Evolutionary conservation across 2,797 vertebrate species (phyloP), one percentile per base, ranked within the genome.

Genomic region (Coilia nasus): DNA sequence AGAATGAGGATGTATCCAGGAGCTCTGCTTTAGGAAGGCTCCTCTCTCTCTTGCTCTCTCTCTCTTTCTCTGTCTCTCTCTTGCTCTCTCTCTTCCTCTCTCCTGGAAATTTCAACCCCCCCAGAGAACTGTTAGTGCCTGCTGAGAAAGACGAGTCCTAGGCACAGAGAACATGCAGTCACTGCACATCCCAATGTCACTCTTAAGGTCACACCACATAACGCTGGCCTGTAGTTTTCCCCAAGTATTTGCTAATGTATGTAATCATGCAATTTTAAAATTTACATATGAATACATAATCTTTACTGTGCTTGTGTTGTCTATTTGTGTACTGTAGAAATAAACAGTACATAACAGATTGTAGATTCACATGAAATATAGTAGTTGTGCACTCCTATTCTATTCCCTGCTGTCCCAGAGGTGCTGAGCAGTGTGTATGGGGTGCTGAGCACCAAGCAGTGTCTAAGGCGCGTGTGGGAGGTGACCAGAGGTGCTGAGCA

Each of bases 101-200:
- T 54, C 50, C 50, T 54, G 50, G 50, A 54, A 54, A 54, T 9
- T 7, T 54, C 50, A 54, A 54, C 50, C 50, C 50, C 64, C 64
- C 64, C 23, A 67, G 62, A 67, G 28, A 54, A 54, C 50, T 54
- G 6, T 15, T 15, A 31, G 64, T 71, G 64, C 64, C 64, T 71
- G 25, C 64, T 71, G 64, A 71, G 28, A 35, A 54, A 71, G 64
- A 71, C 64, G n/a, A 71, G 64, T 71, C 64, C 25, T 71, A 31
- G 28, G 64, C 11, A 54, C 64, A 31, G 11, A 31, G 64, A 71
- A 31, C 64, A 71, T 31, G 25, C 25, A 71, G 28, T 71, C 25
- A 71, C 12, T 31, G 64, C 11, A 71, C 9, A 14, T 11, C 67
- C 67, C 25, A 67, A 67, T 67, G 64, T 28, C 64, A 67, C 11